These are phyloP conservation scores for Riptortus pedestris DNA, from an alignment of 1,140 invertebrate genomes.

Conservation along the genomic window DNA sequence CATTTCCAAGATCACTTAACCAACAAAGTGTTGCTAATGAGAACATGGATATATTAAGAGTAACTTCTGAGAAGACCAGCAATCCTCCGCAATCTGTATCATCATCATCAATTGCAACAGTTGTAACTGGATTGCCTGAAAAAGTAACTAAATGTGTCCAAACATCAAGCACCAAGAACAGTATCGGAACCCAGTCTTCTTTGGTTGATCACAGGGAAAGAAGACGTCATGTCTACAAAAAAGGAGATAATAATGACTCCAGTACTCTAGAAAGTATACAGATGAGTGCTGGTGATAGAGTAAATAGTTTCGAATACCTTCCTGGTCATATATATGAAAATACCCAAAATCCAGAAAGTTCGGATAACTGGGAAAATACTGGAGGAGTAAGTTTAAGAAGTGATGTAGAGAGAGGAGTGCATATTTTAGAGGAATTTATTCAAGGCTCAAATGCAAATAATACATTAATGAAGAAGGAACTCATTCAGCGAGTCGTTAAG, in stretches of 20 bases:
- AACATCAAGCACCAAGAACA: neutral
- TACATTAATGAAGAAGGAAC: constrained; percentile 26
- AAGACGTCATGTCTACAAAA: neutral
- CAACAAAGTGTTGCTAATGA: constrained; percentile 25
- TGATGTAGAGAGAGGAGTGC: constrained; percentile 40
- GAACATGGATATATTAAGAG: too few relatives aligned
- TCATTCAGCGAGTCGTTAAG: constrained; percentile 41
- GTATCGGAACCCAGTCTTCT: neutral
- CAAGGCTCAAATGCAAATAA: constrained; percentile 31
- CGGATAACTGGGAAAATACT: neutral
- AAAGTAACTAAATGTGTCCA: neutral
- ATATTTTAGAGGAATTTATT: constrained; percentile 39
- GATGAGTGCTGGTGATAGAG: constrained; percentile 33
- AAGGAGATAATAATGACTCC: neutral
- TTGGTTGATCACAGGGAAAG: neutral
- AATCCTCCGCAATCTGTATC: constrained; percentile 27
- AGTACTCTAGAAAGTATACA: constrained; percentile 26
- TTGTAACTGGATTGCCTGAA: constrained; percentile 22
- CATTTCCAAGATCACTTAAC: constrained; percentile 27
- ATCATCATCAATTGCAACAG: constrained; percentile 30
- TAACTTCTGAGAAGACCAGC: constrained; percentile 7
- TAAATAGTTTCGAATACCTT: constrained; percentile 44
- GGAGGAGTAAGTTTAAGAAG: constrained; percentile 36
- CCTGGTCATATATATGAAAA: constrained; percentile 41
- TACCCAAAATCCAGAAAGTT: neutral